These are phyloP conservation scores for Atopsyche davidsoni DNA, from an alignment of 1,140 invertebrate species.

Conservation along the genomic window DNA sequence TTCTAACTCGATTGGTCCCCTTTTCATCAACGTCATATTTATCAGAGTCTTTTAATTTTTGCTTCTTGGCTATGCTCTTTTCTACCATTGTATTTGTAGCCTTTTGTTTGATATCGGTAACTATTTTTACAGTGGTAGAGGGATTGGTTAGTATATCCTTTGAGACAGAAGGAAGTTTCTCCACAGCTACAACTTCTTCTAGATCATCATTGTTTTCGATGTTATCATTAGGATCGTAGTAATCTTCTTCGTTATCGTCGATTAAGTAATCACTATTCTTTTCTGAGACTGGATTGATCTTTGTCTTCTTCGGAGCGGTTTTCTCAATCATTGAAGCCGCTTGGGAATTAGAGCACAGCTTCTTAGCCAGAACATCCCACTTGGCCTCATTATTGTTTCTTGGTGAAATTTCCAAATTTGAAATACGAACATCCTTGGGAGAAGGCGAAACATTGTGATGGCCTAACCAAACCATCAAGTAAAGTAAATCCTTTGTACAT, in stretches of 20 bases:
- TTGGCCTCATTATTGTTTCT: constrained; percentile 38
- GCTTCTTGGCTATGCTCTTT: too few species aligned
- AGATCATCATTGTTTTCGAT: constrained; percentile 39
- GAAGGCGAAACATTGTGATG: constrained; percentile 45
- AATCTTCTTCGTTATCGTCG: constrained; percentile 13
- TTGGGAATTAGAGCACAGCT: constrained; percentile 36
- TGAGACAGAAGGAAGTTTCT: not conserved
- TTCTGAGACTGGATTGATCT: constrained; percentile 7
- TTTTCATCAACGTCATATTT: too few species aligned
- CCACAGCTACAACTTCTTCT: constrained; percentile 14
- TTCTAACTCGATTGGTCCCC: too few species aligned
- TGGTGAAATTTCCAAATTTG: constrained; percentile 42
- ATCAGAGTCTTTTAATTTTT: too few species aligned
- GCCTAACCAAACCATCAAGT: constrained; percentile 53
- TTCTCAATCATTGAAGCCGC: constrained; percentile 17
- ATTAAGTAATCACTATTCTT: constrained; percentile 1
- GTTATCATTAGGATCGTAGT: constrained; percentile 25
- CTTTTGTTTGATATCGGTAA: too few species aligned
- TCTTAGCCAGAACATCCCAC: constrained; percentile 43
- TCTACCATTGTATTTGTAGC: too few species aligned
- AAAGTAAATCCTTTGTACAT: constrained; percentile 54
- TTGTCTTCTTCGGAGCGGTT: constrained; percentile 9
- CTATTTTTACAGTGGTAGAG: too few species aligned
- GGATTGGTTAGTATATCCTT: too few species aligned
- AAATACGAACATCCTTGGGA: constrained; percentile 39